Base-by-base conservation (phyloP, 37 sponge, comb jelly and placozoan genomes). In the Halichondria panicea region DNA sequence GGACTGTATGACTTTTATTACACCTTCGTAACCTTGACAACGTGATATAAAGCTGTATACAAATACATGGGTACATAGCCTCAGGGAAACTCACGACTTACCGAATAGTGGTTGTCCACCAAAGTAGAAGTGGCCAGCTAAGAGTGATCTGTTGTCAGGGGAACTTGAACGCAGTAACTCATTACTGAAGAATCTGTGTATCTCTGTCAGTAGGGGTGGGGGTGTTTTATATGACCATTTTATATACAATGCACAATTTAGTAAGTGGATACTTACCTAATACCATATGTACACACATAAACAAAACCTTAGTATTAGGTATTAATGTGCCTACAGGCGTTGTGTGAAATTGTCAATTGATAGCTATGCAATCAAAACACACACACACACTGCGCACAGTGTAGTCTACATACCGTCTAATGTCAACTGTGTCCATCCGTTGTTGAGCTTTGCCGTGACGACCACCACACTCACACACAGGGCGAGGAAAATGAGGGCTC, bases 171-270 rank as follows among this genome's bases (percentile, higher is more conserved):
- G 41, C 33, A 79, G 69, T 13, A 38, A 44, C 37, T 68, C 60
- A 35, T 79, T 68, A 36, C 80, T 79, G 36, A 79, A 79, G 61
- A 79, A 79, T 30, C 39, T 55, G 19, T 35, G 41, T 32, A 68
- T 37, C 38, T 68, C 80, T 79, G 67, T 4, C 1, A 38, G 61
- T 24, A 18, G 22, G 15, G 52, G 52, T 48, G 52, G 52, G 13
- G 11, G 13, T 18, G 22, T 12, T 9, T 24, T 25, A 24, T 8
- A n/a, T 8, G 61, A n/a, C 8, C 61, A 59, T 24, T 12, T 59
- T 13, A 25, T 24, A 24, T 9, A 59, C 27, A 59, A n/a, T 59
- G 27, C 11, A 59, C 28, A n/a, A 13, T 18, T 24, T 59, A 25
- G 27, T n/a, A 59, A 59, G n/a, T n/a, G n/a, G n/a, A n/a, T n/a